These are phyloP conservation scores for Apogon talboti DNA, from an alignment of 2,797 vertebrate species.

Conservation along the genomic window DNA sequence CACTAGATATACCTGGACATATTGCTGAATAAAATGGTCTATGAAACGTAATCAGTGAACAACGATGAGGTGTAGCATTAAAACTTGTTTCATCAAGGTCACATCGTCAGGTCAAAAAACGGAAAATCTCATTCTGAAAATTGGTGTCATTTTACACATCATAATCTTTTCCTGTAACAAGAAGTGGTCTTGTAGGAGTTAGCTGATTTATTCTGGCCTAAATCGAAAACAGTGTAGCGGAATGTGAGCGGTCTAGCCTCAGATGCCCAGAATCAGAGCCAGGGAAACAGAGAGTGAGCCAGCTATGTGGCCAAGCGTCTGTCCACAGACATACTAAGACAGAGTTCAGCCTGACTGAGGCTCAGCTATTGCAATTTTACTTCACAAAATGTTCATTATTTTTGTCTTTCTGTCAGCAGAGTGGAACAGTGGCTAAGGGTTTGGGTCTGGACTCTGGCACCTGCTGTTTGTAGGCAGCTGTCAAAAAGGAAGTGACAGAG, in stretches of 20 bases:
- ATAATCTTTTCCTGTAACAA: slow-evolving; percentile 1
- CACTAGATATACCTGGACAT: no score
- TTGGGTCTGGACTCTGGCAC: slow-evolving; percentile 44
- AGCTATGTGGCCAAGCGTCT: slow-evolving; percentile 32
- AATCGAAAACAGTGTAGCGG: neutral
- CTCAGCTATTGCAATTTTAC: slow-evolving; percentile 6
- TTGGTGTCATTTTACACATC: neutral
- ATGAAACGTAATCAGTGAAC: no score
- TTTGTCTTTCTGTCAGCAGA: slow-evolving; percentile 4
- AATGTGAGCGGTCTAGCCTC: slow-evolving; percentile 11
- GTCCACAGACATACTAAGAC: slow-evolving; percentile 55
- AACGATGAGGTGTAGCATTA: no score
- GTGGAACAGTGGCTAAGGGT: slow-evolving; percentile 41
- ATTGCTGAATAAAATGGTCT: no score
- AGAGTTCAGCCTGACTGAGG: slow-evolving; percentile 29
- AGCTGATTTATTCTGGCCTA: slow-evolving; percentile 6
- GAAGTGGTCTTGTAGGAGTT: slow-evolving; percentile 4
- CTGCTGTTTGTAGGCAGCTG: slow-evolving; percentile 39
- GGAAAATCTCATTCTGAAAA: neutral
- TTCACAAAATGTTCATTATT: neutral
- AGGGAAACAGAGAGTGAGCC: neutral
- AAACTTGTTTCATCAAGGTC: no score
- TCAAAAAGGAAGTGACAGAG: slow-evolving; percentile 29
- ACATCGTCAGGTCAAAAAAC: neutral
- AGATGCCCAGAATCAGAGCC: slow-evolving; percentile 1